Conservation (phyloP, 2,113 vertebrate species). For the Otolemur garnettii region DNA sequence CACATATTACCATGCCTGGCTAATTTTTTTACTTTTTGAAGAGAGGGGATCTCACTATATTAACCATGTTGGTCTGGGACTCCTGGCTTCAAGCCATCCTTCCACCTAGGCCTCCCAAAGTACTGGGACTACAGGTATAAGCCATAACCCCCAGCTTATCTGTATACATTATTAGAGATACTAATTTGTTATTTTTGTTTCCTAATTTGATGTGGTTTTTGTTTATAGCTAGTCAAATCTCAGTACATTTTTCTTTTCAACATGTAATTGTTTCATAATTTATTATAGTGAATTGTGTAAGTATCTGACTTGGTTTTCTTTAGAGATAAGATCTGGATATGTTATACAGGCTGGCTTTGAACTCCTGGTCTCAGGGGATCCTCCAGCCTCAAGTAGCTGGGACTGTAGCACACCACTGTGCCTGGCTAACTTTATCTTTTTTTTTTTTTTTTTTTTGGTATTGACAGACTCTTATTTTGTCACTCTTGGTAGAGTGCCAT, state of each 20-base stretch:
- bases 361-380: not conserved
- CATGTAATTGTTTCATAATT: not conserved
- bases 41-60: not conserved
- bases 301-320: not conserved
- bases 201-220: constrained; percentile 11
- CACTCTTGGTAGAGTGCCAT: no score
- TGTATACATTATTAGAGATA: not conserved
- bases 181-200: not conserved
- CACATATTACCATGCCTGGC: not conserved
- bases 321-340: not conserved
- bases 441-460: no score
- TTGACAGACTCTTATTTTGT: no score
- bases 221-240: constrained; percentile 2
- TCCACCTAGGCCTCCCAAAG: no score
- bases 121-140: no score
- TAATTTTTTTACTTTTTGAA: not conserved
- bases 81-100: no score
- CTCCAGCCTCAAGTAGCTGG: not conserved
- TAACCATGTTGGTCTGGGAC: not conserved
- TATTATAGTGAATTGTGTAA: not conserved
- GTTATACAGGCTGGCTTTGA: not conserved
- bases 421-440: not conserved
- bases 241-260: not conserved
- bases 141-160: no score
- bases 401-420: not conserved